Percentiles rank a stretch among this genome's conserved stretches.
Evolutionary conservation across 1,140 invertebrate genomes (phyloP).

Genomic region (Drosophila prosaltans): DNA sequence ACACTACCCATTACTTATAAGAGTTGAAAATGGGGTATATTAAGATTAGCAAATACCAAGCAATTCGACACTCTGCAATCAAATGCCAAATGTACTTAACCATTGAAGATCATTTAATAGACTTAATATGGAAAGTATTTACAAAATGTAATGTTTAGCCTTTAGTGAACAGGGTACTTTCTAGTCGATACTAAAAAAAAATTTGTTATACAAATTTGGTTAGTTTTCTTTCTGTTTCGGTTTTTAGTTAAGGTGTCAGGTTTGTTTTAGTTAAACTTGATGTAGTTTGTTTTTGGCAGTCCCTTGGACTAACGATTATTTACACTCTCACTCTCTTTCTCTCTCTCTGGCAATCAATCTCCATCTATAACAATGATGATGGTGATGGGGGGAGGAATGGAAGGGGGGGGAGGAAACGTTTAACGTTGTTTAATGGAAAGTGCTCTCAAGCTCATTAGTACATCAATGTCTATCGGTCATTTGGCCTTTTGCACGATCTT

Average conservation of each 20-base stretch:
- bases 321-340: slow-evolving; percentile 53
- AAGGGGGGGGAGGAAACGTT: not conserved
- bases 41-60: not conserved
- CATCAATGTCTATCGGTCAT: slow-evolving; percentile 56
- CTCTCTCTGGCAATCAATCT: not conserved
- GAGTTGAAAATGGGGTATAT: not conserved
- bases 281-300: slow-evolving; percentile 77
- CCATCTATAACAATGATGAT: too few species aligned
- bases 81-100: too few species aligned
- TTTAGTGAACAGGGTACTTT: not conserved
- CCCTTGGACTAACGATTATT: slow-evolving; percentile 53
- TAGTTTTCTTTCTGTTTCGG: slow-evolving; percentile 3
- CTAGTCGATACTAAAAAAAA: not conserved
- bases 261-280: slow-evolving; percentile 61
- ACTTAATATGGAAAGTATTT: too few species aligned
- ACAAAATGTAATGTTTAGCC: not conserved
- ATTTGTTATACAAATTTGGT: slow-evolving; percentile 12
- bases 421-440: slow-evolving; percentile 57
- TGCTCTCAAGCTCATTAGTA: slow-evolving; percentile 59
- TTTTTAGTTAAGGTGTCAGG: slow-evolving; percentile 43
- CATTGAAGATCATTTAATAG: too few species aligned
- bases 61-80: not conserved
- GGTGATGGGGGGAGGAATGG: not conserved
- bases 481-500: slow-evolving; percentile 51
- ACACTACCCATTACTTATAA: not conserved